These are phyloP conservation scores for Athalia circularis DNA, from an alignment of 2,888 invertebrate genomes.

Conservation along the genomic window DNA sequence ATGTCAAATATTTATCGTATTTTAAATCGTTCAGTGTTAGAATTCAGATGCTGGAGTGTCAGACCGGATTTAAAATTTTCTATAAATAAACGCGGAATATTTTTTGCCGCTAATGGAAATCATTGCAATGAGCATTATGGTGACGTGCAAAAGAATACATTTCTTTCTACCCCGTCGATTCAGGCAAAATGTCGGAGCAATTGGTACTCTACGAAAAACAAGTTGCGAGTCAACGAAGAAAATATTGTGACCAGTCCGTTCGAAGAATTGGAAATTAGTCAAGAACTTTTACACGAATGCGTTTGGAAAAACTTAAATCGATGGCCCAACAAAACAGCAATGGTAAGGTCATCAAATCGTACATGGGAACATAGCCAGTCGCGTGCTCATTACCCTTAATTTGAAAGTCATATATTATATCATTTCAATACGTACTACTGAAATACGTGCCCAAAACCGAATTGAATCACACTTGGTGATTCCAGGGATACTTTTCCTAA, in stretches of 20 bases:
- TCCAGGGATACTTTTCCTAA: background rate
- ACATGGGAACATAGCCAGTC: too few species aligned
- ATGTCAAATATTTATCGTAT: slow-evolving; percentile 7
- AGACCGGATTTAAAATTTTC: background rate
- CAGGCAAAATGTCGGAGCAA: background rate
- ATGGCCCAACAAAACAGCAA: slow-evolving; percentile 80
- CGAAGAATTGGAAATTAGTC: slow-evolving; percentile 39
- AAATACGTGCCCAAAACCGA: background rate
- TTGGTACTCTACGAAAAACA: slow-evolving; percentile 8
- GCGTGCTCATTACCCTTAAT: too few species aligned
- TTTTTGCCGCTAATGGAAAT: background rate
- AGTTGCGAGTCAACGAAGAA: slow-evolving; percentile 18
- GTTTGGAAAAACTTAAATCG: slow-evolving; percentile 80
- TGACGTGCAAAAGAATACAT: background rate
- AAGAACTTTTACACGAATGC: slow-evolving; percentile 74
- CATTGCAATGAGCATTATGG: background rate
- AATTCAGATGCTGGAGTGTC: background rate
- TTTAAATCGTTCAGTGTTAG: slow-evolving; percentile 3
- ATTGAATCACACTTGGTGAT: background rate
- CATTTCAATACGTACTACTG: too few species aligned
- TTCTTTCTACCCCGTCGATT: background rate
- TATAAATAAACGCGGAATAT: slow-evolving; percentile 8
- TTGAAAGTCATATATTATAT: too few species aligned
- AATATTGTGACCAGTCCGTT: slow-evolving; percentile 49
- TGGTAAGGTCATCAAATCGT: slow-evolving; percentile 72